Conservation (phyloP, 2,113 vertebrate species). For the Caranx ignobilis region DNA sequence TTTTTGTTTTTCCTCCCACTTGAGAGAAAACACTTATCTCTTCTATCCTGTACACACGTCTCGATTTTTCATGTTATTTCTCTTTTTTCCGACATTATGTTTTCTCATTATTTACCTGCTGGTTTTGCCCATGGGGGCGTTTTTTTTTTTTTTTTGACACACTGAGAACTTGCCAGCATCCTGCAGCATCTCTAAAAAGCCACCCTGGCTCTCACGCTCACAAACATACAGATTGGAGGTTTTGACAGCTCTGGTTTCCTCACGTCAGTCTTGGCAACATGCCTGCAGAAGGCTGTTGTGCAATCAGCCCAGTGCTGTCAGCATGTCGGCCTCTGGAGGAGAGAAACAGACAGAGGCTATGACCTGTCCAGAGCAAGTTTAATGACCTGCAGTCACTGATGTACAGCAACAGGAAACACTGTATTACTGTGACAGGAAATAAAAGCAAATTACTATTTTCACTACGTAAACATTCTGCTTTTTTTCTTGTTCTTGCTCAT, state of each 20-base stretch:
- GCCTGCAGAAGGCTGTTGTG: constrained; percentile 39
- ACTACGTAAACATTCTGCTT: not conserved
- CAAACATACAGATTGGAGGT: not conserved
- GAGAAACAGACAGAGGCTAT: constrained; percentile 8
- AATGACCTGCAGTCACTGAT: constrained; percentile 25
- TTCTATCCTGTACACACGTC: not conserved
- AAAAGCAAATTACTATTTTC: not conserved
- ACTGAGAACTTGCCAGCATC: constrained; percentile 23
- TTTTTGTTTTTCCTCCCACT: not conserved
- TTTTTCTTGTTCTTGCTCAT: not conserved
- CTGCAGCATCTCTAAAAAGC: constrained; percentile 16
- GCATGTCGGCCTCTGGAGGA: constrained; percentile 18
- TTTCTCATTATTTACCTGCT: constrained; percentile 20
- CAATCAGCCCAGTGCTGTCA: constrained; percentile 56
- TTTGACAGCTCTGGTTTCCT: constrained; percentile 45
- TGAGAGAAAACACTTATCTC: not conserved
- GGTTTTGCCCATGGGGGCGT: constrained; percentile 17
- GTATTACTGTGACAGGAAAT: not conserved
- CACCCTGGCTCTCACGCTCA: not conserved
- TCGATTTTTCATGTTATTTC: constrained; percentile 11
- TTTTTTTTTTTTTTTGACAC: not conserved
- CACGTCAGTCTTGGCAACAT: constrained; percentile 7
- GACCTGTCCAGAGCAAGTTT: constrained; percentile 42
- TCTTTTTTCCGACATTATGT: constrained; percentile 16
- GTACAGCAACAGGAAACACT: constrained; percentile 14